Evolutionary conservation across 2,888 invertebrate genomes (phyloP), one percentile per base, ranked within the genome.

Genomic region (Alloplasta piceator): DNA sequence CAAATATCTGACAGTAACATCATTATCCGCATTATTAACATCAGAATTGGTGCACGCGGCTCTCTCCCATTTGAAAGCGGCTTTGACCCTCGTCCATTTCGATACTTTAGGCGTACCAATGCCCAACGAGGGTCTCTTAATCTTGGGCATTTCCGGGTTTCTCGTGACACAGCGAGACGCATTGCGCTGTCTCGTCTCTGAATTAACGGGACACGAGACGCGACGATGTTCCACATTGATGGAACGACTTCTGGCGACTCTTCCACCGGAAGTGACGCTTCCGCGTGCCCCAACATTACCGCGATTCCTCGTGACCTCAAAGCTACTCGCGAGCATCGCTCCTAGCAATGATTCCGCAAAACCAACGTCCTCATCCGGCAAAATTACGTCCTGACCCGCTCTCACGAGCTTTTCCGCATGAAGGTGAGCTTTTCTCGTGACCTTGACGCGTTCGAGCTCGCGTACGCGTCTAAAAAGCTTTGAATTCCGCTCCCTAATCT

Each of bases 61-160:
- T 85, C 95, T 95, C 89, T 97, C 97, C 97, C 97, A 97, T 86
- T 96, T 96, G 87, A 97, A 96, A 10, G 97, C 97, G 60, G 97
- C 97, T 91, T 97, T 98, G 7, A 98, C 97, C 92, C 96, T 95
- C 0, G 97, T 97, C 97, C 97, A 98, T 89, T 97, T 97, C 0
- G 97, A 97, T 64, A 96, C 95, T 88, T 96, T 96, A 0, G 95
- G 93, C 74, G 88, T 84, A n/a, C 91, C 90, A 3, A 79, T 61
- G 7, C 82, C 78, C 43, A 82, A 39, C 1, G 66, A 79, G 0
- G 80, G 83, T 67, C 83, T 80, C 64, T 71, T 78, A 3, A 26
- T 26, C 50, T 71, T 77, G n/a, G 36, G 16, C 60, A 61, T 52
- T 12, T 75, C 58, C n/a, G 46, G 3, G 7, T 26, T 16, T 4